A percentile compares a stretch with the other conserved stretches of the same genome.
Evolutionary conservation across 1,140 invertebrate species (phyloP).

Genomic region (Tribolium castaneum): DNA sequence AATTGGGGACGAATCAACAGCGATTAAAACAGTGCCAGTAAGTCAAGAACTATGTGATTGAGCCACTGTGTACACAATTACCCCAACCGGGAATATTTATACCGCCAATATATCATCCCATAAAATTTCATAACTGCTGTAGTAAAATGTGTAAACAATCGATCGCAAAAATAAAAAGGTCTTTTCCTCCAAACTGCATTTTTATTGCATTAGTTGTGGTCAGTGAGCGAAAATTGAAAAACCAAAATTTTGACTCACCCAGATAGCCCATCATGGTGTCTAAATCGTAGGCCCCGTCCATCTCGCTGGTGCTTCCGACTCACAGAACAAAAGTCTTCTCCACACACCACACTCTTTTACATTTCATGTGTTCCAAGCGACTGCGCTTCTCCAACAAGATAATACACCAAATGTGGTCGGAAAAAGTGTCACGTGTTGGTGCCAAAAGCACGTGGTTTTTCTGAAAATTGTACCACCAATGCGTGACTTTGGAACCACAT

Average conservation of each 20-base stretch:
- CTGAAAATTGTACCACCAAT: neutral
- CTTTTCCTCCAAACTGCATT: neutral
- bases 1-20: neutral
- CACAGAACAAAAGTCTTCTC: neutral
- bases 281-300: constrained; percentile 49
- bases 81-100: neutral
- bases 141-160: constrained; percentile 22
- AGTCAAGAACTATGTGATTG: neutral
- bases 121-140: neutral
- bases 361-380: constrained; percentile 39
- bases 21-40: neutral
- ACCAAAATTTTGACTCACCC: constrained; percentile 38
- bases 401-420: constrained; percentile 25
- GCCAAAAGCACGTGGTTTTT: constrained; percentile 26
- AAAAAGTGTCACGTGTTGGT: constrained; percentile 11
- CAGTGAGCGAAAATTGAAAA: neutral
- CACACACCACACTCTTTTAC: constrained; percentile 25
- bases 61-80: neutral
- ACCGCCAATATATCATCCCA: neutral
- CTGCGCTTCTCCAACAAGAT: constrained; percentile 31
- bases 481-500: too few relatives aligned
- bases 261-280: constrained; percentile 52
- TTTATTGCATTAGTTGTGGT: neutral
- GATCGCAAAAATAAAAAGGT: neutral
- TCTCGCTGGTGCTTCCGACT: neutral